These are phyloP conservation scores for Drosophila triauraria DNA, from an alignment of 1,140 invertebrate genomes.

Conservation along the genomic window DNA sequence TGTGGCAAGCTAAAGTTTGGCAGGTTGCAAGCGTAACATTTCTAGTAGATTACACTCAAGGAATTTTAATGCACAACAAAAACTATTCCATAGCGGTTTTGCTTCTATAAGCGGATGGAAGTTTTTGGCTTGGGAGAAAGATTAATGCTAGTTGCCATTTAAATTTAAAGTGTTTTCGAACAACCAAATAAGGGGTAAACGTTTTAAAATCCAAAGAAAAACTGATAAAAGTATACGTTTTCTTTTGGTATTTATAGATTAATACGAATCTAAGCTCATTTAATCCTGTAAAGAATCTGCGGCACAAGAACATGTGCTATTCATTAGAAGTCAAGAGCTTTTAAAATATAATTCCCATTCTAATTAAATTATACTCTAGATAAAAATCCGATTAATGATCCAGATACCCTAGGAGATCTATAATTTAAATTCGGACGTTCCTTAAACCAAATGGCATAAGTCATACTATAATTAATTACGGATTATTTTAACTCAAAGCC, in stretches of 20 bases:
- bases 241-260: neutral
- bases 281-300: no score
- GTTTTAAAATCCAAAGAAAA: neutral
- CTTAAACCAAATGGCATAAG: no score
- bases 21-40: conserved; percentile 45
- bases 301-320: no score
- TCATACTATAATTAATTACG: neutral
- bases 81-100: conserved; percentile 50
- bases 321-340: no score
- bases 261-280: no score
- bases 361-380: no score
- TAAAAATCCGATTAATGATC: no score
- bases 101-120: conserved; percentile 11
- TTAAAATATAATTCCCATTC: no score
- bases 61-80: conserved; percentile 54
- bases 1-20: conserved; percentile 47
- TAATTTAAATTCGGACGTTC: no score
- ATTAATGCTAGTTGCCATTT: conserved; percentile 39
- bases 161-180: conserved; percentile 24
- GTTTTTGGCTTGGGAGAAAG: conserved; percentile 11
- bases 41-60: conserved; percentile 54
- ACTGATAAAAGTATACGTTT: no score
- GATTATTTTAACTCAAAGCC: no score
- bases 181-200: neutral
- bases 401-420: no score